These are phyloP conservation scores for Rhynchonema sp. DNA, from an alignment of 2,888 invertebrate species.

Conservation along the genomic window DNA sequence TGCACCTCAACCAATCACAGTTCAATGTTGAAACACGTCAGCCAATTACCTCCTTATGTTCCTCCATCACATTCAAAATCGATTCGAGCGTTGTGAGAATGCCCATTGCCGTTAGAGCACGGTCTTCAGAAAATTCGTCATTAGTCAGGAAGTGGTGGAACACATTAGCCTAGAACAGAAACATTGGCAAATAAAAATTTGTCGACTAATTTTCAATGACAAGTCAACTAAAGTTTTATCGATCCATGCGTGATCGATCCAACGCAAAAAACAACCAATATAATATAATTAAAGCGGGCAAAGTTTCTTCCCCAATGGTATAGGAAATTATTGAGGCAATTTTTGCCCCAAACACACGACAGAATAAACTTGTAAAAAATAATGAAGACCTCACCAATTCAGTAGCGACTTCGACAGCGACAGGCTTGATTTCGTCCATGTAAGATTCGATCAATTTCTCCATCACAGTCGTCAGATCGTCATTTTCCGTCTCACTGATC, in stretches of 20 bases:
- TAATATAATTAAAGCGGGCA: too few relatives aligned
- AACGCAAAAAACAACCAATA: too few relatives aligned
- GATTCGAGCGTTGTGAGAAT: conserved; percentile 87
- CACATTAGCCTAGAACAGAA: conserved; percentile 10
- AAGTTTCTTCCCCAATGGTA: too few relatives aligned
- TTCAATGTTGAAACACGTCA: neutral
- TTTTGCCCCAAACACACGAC: too few relatives aligned
- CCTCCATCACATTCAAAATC: conserved; percentile 66
- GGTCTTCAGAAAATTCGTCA: conserved; percentile 53
- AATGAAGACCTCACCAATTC: conserved; percentile 47
- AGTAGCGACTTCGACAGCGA: conserved; percentile 81
- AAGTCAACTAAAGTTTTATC: too few relatives aligned
- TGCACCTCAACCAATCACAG: neutral
- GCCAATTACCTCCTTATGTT: conserved; percentile 18
- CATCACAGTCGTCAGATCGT: conserved; percentile 83
- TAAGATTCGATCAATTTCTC: conserved; percentile 42
- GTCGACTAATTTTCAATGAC: too few relatives aligned
- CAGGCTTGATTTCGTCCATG: conserved; percentile 30
- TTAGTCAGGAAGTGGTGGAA: conserved; percentile 29
- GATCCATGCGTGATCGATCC: too few relatives aligned
- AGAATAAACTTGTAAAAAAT: too few relatives aligned
- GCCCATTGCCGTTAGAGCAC: conserved; percentile 90
- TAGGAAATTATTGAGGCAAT: too few relatives aligned
- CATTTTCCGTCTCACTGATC: conserved; percentile 62
- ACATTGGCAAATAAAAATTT: too few relatives aligned